A percentile compares a stretch with the other conserved stretches of the same genome.
Conservation (phyloP, 2,888 invertebrate genomes). For the Sphaeridia pumilis region DNA sequence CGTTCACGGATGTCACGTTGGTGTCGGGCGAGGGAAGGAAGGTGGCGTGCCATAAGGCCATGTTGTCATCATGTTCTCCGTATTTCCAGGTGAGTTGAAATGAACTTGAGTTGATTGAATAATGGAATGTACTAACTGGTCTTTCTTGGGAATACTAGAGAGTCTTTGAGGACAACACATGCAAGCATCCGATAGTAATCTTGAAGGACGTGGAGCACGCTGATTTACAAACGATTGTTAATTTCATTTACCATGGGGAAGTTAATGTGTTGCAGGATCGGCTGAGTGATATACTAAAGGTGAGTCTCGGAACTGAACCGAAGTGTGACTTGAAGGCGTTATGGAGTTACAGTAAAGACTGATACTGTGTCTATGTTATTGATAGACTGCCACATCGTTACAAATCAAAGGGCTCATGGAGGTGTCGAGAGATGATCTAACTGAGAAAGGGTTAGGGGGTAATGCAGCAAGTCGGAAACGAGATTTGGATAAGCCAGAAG, state of each 20-base stretch:
- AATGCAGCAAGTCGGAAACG: slow-evolving; percentile 17
- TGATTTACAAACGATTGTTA: slow-evolving; percentile 37
- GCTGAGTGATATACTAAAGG: slow-evolving; percentile 52
- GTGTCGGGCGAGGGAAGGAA: slow-evolving; percentile 75
- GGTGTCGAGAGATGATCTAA: slow-evolving; percentile 50
- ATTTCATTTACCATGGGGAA: slow-evolving; percentile 83
- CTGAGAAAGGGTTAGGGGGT: slow-evolving; percentile 7
- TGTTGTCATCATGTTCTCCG: slow-evolving; percentile 81
- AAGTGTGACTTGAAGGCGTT: too few species aligned
- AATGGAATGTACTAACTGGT: not conserved
- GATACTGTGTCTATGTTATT: too few species aligned
- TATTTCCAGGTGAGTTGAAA: slow-evolving; percentile 70
- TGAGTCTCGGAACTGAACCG: slow-evolving; percentile 35
- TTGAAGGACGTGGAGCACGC: slow-evolving; percentile 38
- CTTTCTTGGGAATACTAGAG: slow-evolving; percentile 26
- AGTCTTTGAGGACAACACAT: slow-evolving; percentile 38
- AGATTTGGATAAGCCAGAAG: slow-evolving; percentile 20
- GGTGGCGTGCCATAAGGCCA: slow-evolving; percentile 77
- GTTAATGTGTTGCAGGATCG: slow-evolving; percentile 84
- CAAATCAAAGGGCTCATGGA: slow-evolving; percentile 82
- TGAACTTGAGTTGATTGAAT: too few species aligned
- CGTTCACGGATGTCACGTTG: slow-evolving; percentile 76
- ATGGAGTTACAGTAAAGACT: too few species aligned
- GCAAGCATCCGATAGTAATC: slow-evolving; percentile 39
- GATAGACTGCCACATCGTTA: slow-evolving; percentile 74